Evolutionary conservation across 2,888 invertebrate species (phyloP), one percentile per base, ranked within the genome.

Genomic region (Apotomis capreana): DNA sequence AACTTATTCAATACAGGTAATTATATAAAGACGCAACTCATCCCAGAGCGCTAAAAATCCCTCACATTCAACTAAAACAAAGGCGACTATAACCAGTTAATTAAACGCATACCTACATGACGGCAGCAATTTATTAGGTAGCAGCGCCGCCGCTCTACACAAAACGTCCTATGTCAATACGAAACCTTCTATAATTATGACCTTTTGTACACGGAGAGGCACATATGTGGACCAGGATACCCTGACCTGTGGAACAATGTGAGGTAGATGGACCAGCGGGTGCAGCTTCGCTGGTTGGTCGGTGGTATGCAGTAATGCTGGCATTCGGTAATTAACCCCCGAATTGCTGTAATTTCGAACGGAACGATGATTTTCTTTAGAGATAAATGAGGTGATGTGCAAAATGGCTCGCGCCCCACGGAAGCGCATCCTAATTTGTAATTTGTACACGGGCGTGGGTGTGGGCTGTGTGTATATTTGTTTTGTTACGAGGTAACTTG

Each of bases 271-370:
- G 10, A 4, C 4, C 4, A 8, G 64, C 37, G 57, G 61, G 26
- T 13, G 67, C n/a, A 36, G 51, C 12, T 26, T 6, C 3, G 3
- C 49, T 52, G 60, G 67, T 13, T 44, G 58, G 3, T 36, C 52
- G 12, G 55, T 13, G 71, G 71, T 71, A 67, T 71, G 71, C 55
- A 71, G 71, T 62, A 70, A 65, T 68, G 67, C 51, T 15, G 71
- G 71, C 57, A 68, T 71, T 67, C 61, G 62, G 71, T 71, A 71
- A 71, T 71, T 71, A 71, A 71, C 71, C 61, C 58, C 57, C 62
- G 57, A 51, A 71, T 68, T 61, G 71, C 49, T 57, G 71, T 68
- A 71, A 71, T 71, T 71, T 68, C 67, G 58, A 63, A 58, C 71
- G 57, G 61, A 62, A 62, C 55, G 61, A 67, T 71, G 61, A 68